phyloP scores from a whole-genome alignment of 2,888 invertebrate species.

The Leistus spinibarbis region DNA sequence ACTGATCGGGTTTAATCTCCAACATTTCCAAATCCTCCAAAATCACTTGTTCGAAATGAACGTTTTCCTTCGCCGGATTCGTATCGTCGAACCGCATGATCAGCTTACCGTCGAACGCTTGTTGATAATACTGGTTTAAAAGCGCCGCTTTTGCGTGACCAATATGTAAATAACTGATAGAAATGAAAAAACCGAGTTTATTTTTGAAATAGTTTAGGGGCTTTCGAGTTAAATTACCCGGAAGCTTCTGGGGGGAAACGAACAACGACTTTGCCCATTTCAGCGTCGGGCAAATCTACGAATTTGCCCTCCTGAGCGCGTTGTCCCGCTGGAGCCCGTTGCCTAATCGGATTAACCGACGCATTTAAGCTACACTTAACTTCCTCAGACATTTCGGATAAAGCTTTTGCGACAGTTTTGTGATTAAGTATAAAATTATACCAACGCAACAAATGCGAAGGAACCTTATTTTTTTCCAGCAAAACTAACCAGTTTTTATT shows the following conservation, averaged over 20 bases:
- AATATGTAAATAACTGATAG: slow-evolving; percentile 84
- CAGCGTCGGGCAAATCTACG: slow-evolving; percentile 93
- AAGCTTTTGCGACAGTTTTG: slow-evolving; percentile 62
- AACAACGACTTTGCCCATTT: slow-evolving; percentile 97
- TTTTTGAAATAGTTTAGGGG: slow-evolving; percentile 13
- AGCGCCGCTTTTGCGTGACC: slow-evolving; percentile 99
- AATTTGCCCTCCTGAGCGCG: slow-evolving; percentile 94
- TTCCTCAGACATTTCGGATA: slow-evolving; percentile 65
- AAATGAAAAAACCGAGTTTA: slow-evolving; percentile 21
- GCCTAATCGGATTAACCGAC: slow-evolving; percentile 42
- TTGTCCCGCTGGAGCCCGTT: slow-evolving; percentile 45
- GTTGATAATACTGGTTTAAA: slow-evolving; percentile 96
- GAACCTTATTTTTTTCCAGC: slow-evolving; percentile 58
- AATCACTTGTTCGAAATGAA: slow-evolving; percentile 96
- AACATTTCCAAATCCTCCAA: slow-evolving; percentile 90
- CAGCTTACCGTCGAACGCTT: slow-evolving; percentile 88
- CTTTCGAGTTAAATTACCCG: slow-evolving; percentile 65
- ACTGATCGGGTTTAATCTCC: slow-evolving; percentile 89
- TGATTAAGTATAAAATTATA: slow-evolving; percentile 69
- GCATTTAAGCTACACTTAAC: slow-evolving; percentile 50
- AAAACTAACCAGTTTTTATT: slow-evolving; percentile 52
- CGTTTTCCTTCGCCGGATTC: slow-evolving; percentile 98
- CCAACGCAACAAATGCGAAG: slow-evolving; percentile 69
- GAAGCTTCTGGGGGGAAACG: slow-evolving; percentile 99
- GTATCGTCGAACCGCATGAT: slow-evolving; percentile 99